Evolutionary conservation across 1,140 invertebrate species (phyloP).

Genomic region (Chlorops oryzae): DNA sequence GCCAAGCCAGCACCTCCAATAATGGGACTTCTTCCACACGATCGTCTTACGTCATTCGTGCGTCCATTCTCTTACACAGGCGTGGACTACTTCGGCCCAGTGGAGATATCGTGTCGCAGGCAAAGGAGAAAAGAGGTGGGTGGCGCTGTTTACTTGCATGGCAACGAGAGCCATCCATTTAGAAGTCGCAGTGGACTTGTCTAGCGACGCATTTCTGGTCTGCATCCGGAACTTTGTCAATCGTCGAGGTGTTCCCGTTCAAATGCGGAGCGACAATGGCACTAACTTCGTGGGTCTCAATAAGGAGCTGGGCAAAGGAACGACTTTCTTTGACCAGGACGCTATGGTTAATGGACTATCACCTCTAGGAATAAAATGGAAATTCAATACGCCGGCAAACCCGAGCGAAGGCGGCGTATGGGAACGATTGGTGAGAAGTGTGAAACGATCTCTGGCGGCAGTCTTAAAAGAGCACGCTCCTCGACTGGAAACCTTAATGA

Average conservation of each 20-base stretch:
- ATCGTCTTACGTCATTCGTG: constrained; percentile 2
- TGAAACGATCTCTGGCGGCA: not conserved
- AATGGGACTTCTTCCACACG: constrained; percentile 1
- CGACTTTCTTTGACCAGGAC: not conserved
- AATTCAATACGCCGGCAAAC: constrained; percentile 28
- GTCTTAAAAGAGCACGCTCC: not conserved
- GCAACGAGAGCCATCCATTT: constrained; percentile 18
- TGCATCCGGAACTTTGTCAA: constrained; percentile 19
- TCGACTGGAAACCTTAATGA: constrained; percentile 7
- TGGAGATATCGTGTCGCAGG: constrained; percentile 14
- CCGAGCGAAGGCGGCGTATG: constrained; percentile 28
- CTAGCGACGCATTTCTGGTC: constrained; percentile 14
- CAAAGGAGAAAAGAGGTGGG: constrained; percentile 23
- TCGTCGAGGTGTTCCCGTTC: constrained; percentile 19
- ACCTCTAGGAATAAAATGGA: constrained; percentile 19
- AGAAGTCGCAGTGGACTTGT: constrained; percentile 15
- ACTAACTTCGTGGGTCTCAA: constrained; percentile 41
- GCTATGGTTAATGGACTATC: not conserved
- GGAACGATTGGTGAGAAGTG: constrained; percentile 19
- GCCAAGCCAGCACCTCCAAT: constrained; percentile 9
- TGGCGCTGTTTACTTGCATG: constrained; percentile 23
- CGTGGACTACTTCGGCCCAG: constrained; percentile 9
- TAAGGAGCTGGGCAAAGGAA: constrained; percentile 18
- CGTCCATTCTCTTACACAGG: constrained; percentile 12
- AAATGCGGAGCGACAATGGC: constrained; percentile 39